Base-by-base conservation (phyloP, 2,888 invertebrate species). In the Sinohyriopsis cumingii region DNA sequence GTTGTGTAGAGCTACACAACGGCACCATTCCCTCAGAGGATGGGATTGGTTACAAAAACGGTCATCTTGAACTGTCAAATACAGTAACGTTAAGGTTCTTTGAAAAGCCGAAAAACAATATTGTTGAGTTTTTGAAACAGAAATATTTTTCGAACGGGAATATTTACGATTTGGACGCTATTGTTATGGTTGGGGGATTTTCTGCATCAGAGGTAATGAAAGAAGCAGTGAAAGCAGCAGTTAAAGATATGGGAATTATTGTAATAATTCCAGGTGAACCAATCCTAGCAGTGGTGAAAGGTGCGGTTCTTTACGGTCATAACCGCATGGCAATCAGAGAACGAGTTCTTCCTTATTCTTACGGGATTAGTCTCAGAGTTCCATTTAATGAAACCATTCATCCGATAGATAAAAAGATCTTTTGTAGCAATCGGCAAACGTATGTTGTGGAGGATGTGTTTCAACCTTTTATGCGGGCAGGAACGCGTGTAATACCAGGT, bases 131-230 rank as follows among this genome's bases (percentile, higher is more conserved):
- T 54, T 6, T 66, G 1, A 20, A 25, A 18, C 12, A 45, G 15
- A 22, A 15, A 24, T 60, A 59, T n/a, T 66, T 66, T n/a, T 12
- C 0, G 24, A 59, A 66, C 12, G 25, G 22, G 9, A 55, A 19
- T 19, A 19, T 60, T 9, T 19, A 24, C 45, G 54, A 25, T 12
- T 25, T 66, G 18, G 54, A 60, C n/a, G 53, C 60, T 1, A 22
- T 66, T 9, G 24, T 66, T 18, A 33, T 66, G 28, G 66, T 66
- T 59, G 66, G 66, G 4, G 66, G 66, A 22, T 66, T 66, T 60
- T 59, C 66, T n/a, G 66, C 59, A 15, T 66, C 66, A 9, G 25
- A 53, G 5, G 18, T 66, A 12, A 66, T 66, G 20, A 24, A 28
- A 24, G 19, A 59, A 45, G 59, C 57, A 20, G 19, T 66, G 15